These are phyloP conservation scores for Cottoperca gobio DNA, from an alignment of 2,797 vertebrate genomes.

Conservation along the genomic window DNA sequence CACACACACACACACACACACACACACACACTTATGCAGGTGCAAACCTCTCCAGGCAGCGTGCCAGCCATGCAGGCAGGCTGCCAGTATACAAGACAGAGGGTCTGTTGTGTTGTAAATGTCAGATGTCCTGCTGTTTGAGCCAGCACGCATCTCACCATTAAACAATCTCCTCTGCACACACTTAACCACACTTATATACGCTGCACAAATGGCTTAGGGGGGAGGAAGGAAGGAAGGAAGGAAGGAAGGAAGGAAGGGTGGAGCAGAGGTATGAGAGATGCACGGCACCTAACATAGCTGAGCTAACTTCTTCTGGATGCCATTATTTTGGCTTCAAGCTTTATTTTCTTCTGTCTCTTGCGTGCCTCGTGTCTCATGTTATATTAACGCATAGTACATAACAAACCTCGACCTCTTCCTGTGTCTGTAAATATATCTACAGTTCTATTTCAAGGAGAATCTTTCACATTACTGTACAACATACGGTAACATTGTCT, in stretches of 20 bases:
- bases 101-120: constrained; percentile 75
- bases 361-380: too few species aligned
- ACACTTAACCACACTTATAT: constrained; percentile 61
- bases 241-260: neutral
- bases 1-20: constrained; percentile 18
- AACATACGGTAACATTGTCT: too few species aligned
- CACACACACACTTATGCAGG: constrained; percentile 57
- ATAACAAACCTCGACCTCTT: too few species aligned
- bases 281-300: too few species aligned
- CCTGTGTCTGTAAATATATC: too few species aligned
- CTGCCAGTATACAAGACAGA: constrained; percentile 72
- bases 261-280: neutral
- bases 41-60: constrained; percentile 65
- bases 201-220: constrained; percentile 16
- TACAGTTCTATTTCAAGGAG: too few species aligned
- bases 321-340: too few species aligned
- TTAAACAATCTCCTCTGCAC: constrained; percentile 63
- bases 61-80: constrained; percentile 59
- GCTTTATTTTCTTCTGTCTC: too few species aligned
- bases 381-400: too few species aligned
- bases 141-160: constrained; percentile 59
- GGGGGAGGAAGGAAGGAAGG: neutral
- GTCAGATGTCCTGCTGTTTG: constrained; percentile 73
- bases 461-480: too few species aligned
- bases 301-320: too few species aligned